A percentile compares a stretch with the other conserved stretches of the same genome.
Conservation (phyloP, 2,797 vertebrate species). For the Typhlichthys eigenmanni region DNA sequence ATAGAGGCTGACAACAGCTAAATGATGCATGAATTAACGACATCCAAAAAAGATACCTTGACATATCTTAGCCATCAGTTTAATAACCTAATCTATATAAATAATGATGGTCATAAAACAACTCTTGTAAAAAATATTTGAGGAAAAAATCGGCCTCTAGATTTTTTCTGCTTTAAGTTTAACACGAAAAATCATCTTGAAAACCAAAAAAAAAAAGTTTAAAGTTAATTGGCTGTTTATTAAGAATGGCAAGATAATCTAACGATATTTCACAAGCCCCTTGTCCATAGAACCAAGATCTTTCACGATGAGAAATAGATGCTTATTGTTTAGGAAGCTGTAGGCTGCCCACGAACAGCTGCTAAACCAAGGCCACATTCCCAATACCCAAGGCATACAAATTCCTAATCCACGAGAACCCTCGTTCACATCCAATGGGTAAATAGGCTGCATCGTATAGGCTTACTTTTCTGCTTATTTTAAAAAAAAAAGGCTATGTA, state of each 20-base stretch:
- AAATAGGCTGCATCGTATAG: no score
- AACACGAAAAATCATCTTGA: background rate
- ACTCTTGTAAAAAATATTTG: background rate
- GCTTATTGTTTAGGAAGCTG: conserved; percentile 75
- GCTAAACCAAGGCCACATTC: conserved; percentile 74
- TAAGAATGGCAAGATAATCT: conserved; percentile 50
- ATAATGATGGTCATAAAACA: conserved; percentile 24
- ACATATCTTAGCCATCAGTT: conserved; percentile 67
- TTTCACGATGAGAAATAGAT: conserved; percentile 75
- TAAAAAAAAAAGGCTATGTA: no score
- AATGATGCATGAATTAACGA: conserved; percentile 78
- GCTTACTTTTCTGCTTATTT: no score
- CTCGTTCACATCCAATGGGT: conserved; percentile 37
- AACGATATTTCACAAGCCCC: conserved; percentile 48
- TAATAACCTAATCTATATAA: conserved; percentile 50
- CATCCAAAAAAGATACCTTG: conserved; percentile 80
- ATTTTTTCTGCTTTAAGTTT: background rate
- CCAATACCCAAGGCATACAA: conserved; percentile 64
- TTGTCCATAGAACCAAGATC: conserved; percentile 60
- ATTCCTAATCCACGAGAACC: conserved; percentile 47
- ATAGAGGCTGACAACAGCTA: conserved; percentile 16
- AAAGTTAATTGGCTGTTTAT: background rate
- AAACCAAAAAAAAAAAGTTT: no score
- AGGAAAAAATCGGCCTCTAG: background rate
- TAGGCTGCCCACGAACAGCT: conserved; percentile 81